Evolutionary conservation across 2,113 vertebrate genomes (phyloP).

Genomic region (Nycticebus coucang): DNA sequence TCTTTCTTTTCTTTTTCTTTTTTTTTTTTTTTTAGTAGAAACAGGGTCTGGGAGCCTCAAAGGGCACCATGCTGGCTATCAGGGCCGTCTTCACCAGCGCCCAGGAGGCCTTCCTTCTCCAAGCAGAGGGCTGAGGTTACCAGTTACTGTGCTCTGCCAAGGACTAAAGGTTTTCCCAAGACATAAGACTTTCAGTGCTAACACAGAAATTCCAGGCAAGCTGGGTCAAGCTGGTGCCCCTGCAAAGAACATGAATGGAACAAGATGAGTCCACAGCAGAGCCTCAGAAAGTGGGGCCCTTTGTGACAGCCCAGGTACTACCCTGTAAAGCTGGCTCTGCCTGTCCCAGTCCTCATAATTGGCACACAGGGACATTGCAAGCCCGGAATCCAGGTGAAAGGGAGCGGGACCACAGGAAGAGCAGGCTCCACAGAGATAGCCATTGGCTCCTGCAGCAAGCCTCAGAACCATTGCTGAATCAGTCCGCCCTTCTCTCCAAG

Average conservation of each 20-base stretch:
- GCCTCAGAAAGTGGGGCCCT: not conserved
- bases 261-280: not conserved
- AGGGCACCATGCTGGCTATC: too few species aligned
- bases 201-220: not conserved
- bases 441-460: not conserved
- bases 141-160: not conserved
- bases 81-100: too few species aligned
- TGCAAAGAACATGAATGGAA: not conserved
- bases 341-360: not conserved
- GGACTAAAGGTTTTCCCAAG: not conserved
- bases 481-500: not conserved
- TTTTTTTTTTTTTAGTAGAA: too few species aligned
- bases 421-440: not conserved
- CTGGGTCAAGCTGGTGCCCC: not conserved
- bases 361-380: not conserved
- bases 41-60: too few species aligned
- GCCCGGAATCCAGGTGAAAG: not conserved
- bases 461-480: not conserved
- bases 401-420: not conserved
- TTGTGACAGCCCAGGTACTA: not conserved
- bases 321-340: not conserved
- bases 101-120: not conserved
- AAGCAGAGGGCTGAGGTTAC: not conserved
- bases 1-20: too few species aligned
- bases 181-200: not conserved